Evolutionary conservation across 2,888 invertebrate species (phyloP).

Genomic region (Drosophila stalkeri): DNA sequence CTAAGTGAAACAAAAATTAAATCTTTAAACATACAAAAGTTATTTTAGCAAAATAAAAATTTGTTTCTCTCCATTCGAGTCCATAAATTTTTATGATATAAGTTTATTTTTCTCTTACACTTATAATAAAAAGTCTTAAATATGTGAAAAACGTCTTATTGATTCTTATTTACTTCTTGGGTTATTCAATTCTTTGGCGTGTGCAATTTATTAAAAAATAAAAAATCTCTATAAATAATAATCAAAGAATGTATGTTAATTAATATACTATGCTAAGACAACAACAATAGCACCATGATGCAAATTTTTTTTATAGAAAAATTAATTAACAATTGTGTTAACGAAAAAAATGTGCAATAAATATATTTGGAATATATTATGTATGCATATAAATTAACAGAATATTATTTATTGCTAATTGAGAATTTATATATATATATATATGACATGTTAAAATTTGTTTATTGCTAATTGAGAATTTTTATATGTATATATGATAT

Average conservation of each 20-base stretch:
- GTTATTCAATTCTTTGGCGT: background rate
- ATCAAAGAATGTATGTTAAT: background rate
- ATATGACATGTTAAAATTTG: background rate
- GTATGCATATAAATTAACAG: background rate
- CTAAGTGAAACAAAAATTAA: too few species aligned
- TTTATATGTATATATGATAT: background rate
- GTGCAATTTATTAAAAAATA: background rate
- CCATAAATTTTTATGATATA: background rate
- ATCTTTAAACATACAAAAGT: background rate
- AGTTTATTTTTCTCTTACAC: background rate
- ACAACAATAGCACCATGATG: background rate
- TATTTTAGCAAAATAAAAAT: background rate
- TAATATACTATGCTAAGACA: background rate
- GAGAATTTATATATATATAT: background rate
- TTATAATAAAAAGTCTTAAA: background rate
- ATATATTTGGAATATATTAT: background rate
- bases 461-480: background rate
- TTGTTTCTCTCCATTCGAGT: background rate
- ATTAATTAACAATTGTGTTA: background rate
- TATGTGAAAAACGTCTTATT: background rate
- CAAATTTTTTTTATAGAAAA: background rate
- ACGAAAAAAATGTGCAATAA: background rate
- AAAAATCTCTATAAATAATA: background rate
- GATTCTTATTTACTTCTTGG: background rate
- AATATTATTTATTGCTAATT: constrained; percentile 1